phyloP scores from a whole-genome alignment of 2,113 vertebrate species.

The Halcyon senegalensis region DNA sequence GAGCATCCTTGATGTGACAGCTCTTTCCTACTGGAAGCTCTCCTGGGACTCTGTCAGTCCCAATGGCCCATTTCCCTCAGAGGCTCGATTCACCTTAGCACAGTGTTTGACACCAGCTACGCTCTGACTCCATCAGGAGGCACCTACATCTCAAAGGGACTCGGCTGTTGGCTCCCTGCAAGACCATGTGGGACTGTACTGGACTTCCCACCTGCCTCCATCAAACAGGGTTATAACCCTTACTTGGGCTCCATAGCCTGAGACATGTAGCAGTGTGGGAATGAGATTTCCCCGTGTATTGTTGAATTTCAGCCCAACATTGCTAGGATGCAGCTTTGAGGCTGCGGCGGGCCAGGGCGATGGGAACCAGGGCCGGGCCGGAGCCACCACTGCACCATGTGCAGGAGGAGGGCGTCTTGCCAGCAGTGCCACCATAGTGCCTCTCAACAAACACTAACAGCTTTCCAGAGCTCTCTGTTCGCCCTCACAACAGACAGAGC shows the following conservation, averaged over 20 bases:
- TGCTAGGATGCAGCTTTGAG: accelerated
- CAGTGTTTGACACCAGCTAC: not conserved
- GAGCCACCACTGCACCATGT: not conserved
- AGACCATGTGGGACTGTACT: accelerated
- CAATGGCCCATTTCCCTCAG: accelerated
- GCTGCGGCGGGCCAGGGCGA: accelerated
- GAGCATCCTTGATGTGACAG: accelerated
- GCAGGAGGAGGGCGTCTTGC: not conserved
- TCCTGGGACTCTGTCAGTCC: not conserved
- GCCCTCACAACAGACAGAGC: not conserved
- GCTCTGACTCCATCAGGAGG: accelerated
- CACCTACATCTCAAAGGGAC: not conserved
- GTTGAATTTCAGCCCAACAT: not conserved
- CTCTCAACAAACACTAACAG: not conserved
- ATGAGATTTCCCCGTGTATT: accelerated
- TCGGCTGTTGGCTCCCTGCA: accelerated
- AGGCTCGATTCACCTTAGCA: accelerated
- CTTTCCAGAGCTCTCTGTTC: not conserved
- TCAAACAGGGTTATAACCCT: not conserved
- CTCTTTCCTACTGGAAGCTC: not conserved
- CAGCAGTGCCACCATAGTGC: not conserved
- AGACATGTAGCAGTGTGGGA: accelerated
- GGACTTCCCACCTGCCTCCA: not conserved
- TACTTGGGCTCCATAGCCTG: not conserved
- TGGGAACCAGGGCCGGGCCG: not conserved